Evolutionary conservation across 2,888 invertebrate genomes (phyloP).

Genomic region (Coenonympha arcania): DNA sequence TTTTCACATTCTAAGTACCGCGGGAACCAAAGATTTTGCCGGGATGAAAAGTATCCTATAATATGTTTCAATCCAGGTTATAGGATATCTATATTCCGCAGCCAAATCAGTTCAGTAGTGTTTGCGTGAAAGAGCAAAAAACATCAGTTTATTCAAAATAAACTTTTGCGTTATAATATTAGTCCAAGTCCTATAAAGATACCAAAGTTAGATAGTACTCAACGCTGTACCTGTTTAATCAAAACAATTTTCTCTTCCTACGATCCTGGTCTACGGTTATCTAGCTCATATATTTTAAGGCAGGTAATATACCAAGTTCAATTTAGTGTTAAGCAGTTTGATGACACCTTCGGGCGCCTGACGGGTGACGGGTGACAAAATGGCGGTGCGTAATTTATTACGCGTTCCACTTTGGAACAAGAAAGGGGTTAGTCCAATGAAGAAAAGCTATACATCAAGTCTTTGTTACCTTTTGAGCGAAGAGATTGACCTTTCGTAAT

Average conservation of each 20-base stretch:
- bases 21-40: too few relatives aligned
- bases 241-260: not conserved
- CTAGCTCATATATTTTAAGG: not conserved
- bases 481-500: not conserved
- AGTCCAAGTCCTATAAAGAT: not conserved
- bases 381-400: conserved; percentile 34
- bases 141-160: too few relatives aligned
- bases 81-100: too few relatives aligned
- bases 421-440: conserved; percentile 35
- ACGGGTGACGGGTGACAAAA: conserved; percentile 33
- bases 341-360: conserved; percentile 30
- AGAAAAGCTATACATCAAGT: conserved; percentile 24
- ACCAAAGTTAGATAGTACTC: not conserved
- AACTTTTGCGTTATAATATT: not conserved
- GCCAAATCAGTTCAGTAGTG: too few relatives aligned
- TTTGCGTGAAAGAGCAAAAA: too few relatives aligned
- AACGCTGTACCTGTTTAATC: not conserved
- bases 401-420: conserved; percentile 34
- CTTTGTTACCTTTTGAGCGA: not conserved
- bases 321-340: conserved; percentile 18
- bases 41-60: too few relatives aligned
- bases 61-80: too few relatives aligned
- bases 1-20: too few relatives aligned
- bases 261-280: not conserved
- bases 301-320: conserved; percentile 7